Base-by-base conservation (phyloP, 2,888 invertebrate genomes). In the Petrolisthes cinctipes region DNA sequence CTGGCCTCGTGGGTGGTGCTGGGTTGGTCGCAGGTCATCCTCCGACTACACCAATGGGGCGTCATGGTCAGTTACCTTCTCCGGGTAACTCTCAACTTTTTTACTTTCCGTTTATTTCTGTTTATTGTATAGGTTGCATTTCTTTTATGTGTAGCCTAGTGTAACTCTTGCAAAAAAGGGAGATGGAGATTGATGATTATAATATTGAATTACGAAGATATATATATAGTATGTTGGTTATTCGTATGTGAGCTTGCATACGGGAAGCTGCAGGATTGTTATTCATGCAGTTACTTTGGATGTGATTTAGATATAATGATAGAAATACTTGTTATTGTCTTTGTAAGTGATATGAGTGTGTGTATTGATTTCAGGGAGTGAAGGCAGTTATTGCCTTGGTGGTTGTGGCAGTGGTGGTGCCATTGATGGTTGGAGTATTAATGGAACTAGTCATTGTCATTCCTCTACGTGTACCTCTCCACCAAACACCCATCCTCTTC, bases 381-480 rank as follows among this genome's bases (percentile, higher is more conserved):
- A 96, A 97, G 91, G 96, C 96, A 11, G 94, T 96, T 0, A 94
- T 97, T 37, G 96, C 94, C 51, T 93, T 94, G 61, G 91, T 93
- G 6, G 93, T 98, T 17, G 94, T 99, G 91, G 94, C 99, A 66
- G 97, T 98, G 1, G 94, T 99, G 0, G 96, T 99, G 91, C 99
- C 98, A 0, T 94, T 98, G 85, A 94, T 99, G 91, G 97, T 98
- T 92, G 99, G 99, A 0, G 93, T 99, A 91, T 94, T 98, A 83
- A 95, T 99, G 90, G 99, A 99, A 92, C 94, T 98, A 92, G 97
- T 97, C 4, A 94, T 97, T 37, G 97, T 99, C 23, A 96, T 98
- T 20, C 99, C 99, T 0, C 94, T 99, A 51, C 94, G 99, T 11
- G 98, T 99, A 53, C 97, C 98, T 0, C 94, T 98, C 4, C 96